Percentiles rank a stretch among this genome's conserved stretches.
Evolutionary conservation across 2,888 invertebrate genomes (phyloP).

Genomic region (Stenichneumon culpator): DNA sequence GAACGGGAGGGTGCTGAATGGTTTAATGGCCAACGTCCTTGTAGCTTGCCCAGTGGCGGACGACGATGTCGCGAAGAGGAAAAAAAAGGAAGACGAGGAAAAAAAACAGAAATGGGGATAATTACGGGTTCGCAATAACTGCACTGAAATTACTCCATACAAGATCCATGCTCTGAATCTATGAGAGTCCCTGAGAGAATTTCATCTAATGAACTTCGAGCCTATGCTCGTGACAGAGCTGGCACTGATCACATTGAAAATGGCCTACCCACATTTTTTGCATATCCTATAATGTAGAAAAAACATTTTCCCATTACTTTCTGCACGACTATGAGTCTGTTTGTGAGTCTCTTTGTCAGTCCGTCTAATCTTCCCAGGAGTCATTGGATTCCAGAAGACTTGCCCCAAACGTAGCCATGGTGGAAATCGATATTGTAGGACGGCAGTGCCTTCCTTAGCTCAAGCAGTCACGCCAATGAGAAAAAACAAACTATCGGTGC

Average conservation of each 20-base stretch:
- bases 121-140: background rate
- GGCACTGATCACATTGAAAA: background rate
- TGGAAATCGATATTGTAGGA: too few relatives aligned
- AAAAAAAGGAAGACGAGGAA: background rate
- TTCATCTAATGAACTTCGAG: background rate
- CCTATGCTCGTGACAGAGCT: background rate
- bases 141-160: background rate
- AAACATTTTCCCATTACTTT: background rate
- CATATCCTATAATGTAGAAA: too few relatives aligned
- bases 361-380: too few relatives aligned
- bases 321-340: too few relatives aligned
- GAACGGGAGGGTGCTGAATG: background rate
- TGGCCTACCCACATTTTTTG: too few relatives aligned
- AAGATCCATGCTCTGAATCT: conserved; percentile 5
- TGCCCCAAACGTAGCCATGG: too few relatives aligned
- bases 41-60: background rate
- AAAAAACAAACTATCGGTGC: background rate
- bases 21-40: background rate
- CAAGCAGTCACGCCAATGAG: background rate
- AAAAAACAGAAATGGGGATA: background rate
- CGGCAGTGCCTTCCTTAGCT: background rate
- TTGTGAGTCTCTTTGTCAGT: too few relatives aligned
- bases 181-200: too few relatives aligned
- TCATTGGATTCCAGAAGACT: too few relatives aligned
- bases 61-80: background rate